These are phyloP conservation scores for Tyrophagus putrescentiae DNA, from an alignment of 1,140 invertebrate genomes.

Conservation along the genomic window DNA sequence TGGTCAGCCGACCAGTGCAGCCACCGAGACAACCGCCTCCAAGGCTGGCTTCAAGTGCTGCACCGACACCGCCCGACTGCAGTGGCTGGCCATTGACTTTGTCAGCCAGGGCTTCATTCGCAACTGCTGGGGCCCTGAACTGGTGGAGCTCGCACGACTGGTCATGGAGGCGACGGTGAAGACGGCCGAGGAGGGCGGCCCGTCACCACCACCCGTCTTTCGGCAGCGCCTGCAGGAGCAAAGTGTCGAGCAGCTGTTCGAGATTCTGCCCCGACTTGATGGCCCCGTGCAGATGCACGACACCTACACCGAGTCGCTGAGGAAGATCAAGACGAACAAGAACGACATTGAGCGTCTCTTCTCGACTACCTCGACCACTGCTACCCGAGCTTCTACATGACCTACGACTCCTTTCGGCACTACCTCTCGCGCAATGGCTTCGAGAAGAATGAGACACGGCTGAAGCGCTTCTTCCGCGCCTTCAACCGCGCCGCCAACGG, in stretches of 20 bases:
- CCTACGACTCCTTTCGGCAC: constrained; percentile 14
- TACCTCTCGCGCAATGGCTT: constrained; percentile 23
- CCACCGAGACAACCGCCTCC: no score
- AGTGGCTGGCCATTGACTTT: background rate
- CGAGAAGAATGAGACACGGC: constrained; percentile 7
- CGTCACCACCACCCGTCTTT: no score
- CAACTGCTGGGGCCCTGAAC: constrained; percentile 3
- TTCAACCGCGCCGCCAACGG: constrained; percentile 11
- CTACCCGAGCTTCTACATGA: constrained; percentile 21
- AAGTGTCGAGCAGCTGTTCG: constrained; percentile 10
- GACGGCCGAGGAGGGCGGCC: no score
- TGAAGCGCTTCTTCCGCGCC: constrained; percentile 5
- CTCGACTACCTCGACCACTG: constrained; percentile 22
- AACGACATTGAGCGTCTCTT: constrained; percentile 17
- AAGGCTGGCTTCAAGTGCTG: background rate
- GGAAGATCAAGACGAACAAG: background rate
- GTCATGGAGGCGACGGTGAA: no score
- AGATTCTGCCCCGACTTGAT: constrained; percentile 3
- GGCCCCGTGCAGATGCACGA: background rate
- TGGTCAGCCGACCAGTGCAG: no score
- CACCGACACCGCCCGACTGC: background rate
- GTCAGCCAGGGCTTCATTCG: background rate
- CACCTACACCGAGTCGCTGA: constrained; percentile 15
- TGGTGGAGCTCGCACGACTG: background rate
- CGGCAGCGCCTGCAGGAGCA: background rate